Evolutionary conservation across 1,140 invertebrate genomes (phyloP).

Genomic region (Chymomyza costata): DNA sequence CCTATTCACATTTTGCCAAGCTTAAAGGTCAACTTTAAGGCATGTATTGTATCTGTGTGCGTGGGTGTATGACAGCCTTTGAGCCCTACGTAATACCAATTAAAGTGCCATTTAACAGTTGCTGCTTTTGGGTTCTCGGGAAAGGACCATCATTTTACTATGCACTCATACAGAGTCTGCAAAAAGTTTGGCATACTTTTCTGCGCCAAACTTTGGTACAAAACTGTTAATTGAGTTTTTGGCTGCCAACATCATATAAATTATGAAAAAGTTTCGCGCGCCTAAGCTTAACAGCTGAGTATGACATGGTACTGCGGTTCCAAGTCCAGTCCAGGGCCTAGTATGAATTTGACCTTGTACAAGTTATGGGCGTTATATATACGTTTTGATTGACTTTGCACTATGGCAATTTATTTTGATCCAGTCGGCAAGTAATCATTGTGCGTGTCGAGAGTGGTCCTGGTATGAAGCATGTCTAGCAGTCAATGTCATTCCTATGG

Average conservation of each 20-base stretch:
- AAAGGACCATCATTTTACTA: slow-evolving; percentile 5
- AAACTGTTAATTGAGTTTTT: slow-evolving; percentile 52
- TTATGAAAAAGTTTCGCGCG: slow-evolving; percentile 41
- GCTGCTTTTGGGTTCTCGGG: too few species aligned
- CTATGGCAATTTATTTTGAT: slow-evolving; percentile 30
- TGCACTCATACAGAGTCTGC: too few species aligned
- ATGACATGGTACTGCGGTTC: too few species aligned
- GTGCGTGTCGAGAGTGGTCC: slow-evolving; percentile 10
- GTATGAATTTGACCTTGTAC: neutral
- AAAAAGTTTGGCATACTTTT: too few species aligned
- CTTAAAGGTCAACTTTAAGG: slow-evolving; percentile 45
- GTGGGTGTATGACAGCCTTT: neutral
- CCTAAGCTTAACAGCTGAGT: slow-evolving; percentile 47
- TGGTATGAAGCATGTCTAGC: too few species aligned
- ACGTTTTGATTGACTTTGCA: slow-evolving; percentile 50
- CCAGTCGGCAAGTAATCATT: slow-evolving; percentile 24
- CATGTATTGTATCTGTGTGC: slow-evolving; percentile 3
- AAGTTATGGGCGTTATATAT: neutral
- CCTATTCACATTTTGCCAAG: slow-evolving; percentile 35
- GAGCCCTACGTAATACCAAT: slow-evolving; percentile 24
- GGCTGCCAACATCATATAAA: slow-evolving; percentile 31
- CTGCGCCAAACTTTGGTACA: neutral
- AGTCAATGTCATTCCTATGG: too few species aligned
- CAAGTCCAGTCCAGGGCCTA: slow-evolving; percentile 39
- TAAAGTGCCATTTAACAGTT: slow-evolving; percentile 42